Conservation (phyloP, 2,888 invertebrate species). For the Amblyjoppa fuscipennis region DNA sequence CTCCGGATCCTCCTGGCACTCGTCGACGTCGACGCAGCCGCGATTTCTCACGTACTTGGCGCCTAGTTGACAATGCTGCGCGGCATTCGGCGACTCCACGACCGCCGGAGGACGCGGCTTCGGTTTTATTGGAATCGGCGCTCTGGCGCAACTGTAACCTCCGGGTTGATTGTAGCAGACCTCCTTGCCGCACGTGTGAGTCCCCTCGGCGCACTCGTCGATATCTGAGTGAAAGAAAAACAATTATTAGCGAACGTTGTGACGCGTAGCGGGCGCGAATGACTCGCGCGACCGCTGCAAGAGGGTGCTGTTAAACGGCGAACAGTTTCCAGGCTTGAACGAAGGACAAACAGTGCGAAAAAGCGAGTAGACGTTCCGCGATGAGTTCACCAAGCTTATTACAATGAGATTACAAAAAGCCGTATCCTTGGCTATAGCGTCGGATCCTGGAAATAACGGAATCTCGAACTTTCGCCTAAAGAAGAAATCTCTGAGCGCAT, state of each 20-base stretch:
- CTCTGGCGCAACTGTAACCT: slow-evolving; percentile 87
- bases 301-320: no score
- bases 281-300: no score
- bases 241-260: background rate
- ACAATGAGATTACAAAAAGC: slow-evolving; percentile 9
- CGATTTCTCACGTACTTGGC: slow-evolving; percentile 74
- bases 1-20: slow-evolving; percentile 87
- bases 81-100: slow-evolving; percentile 50
- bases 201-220: slow-evolving; percentile 90
- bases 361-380: background rate
- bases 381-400: slow-evolving; percentile 6
- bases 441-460: slow-evolving; percentile 22
- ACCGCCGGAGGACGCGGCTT: slow-evolving; percentile 63
- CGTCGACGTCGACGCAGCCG: slow-evolving; percentile 88
- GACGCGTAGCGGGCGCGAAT: no score
- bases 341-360: background rate
- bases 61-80: slow-evolving; percentile 72
- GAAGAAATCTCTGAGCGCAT: background rate
- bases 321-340: background rate
- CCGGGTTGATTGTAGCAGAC: slow-evolving; percentile 90
- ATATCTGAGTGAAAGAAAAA: slow-evolving; percentile 87
- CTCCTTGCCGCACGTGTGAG: slow-evolving; percentile 87
- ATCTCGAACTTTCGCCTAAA: slow-evolving; percentile 21
- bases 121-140: slow-evolving; percentile 74
- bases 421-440: background rate